Evolutionary conservation across 2,113 vertebrate species (phyloP), one percentile per base, ranked within the genome.

Genomic region (Lepisosteus oculatus): DNA sequence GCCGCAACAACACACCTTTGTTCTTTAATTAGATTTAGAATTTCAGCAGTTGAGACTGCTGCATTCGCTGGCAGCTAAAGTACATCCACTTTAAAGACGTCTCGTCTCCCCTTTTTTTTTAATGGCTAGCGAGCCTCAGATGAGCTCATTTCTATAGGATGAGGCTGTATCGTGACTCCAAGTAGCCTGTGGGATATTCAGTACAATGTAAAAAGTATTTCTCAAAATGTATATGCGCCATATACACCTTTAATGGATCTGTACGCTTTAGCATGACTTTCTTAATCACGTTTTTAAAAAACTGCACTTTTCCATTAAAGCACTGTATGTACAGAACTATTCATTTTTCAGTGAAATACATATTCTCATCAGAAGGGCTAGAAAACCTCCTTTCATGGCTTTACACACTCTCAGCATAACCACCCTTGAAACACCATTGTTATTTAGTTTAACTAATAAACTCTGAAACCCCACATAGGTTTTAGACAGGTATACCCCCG

Each of bases 1-100:
- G 80, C 79, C 76, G 81, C 79, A 82, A 80, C 80, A 82, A 83
- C 83, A 83, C 86, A 90, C 85, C 83, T 86, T 84, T 86, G 73
- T 74, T 78, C 76, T 73, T 80, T 84, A 87, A 87, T 89, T 90
- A 85, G 64, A 67, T 76, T 57, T 41, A 55, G 41, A 42, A 42
- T 65, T 42, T 72, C 63, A 59, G 45, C 61, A 29, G 41, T 72
- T 59, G 13, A 57, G 47, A 43, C 42, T 14, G 44, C 8, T 62
- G 45, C 68, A 66, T 55, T n/a, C 61, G 63, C n/a, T 70, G 63
- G 54, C 67, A 67, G 67, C 47, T 64, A 70, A 43, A 64, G 62
- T 68, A 69, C 47, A 56, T 59, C 29, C 62, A 65, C 62, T 65
- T 65, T 65, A 43, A 43, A 43, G 62, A 65, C 42, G 62, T 29